Percentiles rank a stretch among this genome's conserved stretches.
These are phyloP conservation scores for Drosophila suzukii DNA, from an alignment of 1,140 invertebrate species.

Conservation along the genomic window DNA sequence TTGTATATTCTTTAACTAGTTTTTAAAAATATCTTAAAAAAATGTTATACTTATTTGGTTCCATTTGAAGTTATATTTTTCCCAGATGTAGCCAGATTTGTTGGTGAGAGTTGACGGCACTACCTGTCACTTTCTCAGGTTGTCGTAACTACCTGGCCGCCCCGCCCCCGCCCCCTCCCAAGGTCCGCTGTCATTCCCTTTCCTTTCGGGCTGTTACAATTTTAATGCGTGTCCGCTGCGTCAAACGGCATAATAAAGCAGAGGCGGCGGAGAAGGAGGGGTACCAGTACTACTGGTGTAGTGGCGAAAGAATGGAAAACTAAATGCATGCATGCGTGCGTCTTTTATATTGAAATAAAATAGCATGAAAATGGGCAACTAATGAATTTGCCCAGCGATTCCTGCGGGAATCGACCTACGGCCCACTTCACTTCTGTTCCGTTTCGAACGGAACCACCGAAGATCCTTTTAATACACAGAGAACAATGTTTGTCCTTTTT, in stretches of 20 bases:
- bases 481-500: neutral
- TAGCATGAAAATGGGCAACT: conserved; percentile 69
- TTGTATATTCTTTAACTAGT: too few relatives aligned
- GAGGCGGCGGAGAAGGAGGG: neutral
- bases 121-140: conserved; percentile 26
- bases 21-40: too few relatives aligned
- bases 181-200: conserved; percentile 17
- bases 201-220: conserved; percentile 59
- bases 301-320: conserved; percentile 31
- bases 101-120: neutral
- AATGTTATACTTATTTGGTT: neutral
- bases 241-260: conserved; percentile 76
- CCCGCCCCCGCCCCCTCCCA: conserved; percentile 9
- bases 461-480: neutral
- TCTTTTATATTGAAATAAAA: conserved; percentile 58
- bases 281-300: neutral
- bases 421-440: conserved; percentile 48
- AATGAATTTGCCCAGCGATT: conserved; percentile 77
- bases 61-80: neutral
- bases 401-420: conserved; percentile 65
- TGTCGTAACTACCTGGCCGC: conserved; percentile 23
- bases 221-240: conserved; percentile 64
- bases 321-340: conserved; percentile 64
- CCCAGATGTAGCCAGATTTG: too few relatives aligned
- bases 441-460: conserved; percentile 5